Evolutionary conservation across 2,888 invertebrate genomes (phyloP).

Genomic region (Reticulitermes lucifugus): DNA sequence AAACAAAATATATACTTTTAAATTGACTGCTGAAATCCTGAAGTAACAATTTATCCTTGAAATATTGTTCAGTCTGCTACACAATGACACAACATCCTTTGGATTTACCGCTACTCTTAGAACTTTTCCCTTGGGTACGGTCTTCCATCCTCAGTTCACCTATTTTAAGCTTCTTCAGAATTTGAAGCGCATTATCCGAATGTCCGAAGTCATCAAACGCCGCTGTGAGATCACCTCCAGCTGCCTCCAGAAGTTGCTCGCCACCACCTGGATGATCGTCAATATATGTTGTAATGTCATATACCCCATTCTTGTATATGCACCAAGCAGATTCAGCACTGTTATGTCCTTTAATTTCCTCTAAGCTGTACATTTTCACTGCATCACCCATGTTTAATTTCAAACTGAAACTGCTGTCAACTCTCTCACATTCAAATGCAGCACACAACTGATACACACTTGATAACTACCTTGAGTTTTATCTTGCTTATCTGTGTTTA

Average conservation of each 20-base stretch:
- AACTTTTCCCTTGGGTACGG: neutral
- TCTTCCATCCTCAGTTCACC: constrained; percentile 17
- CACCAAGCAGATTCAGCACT: constrained; percentile 37
- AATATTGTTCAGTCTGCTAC: too few species aligned
- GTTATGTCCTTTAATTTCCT: constrained; percentile 25
- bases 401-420: neutral
- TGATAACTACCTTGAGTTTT: too few species aligned
- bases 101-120: too few species aligned
- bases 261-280: constrained; percentile 38
- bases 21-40: too few species aligned
- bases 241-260: constrained; percentile 21
- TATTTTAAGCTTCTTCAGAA: constrained; percentile 30
- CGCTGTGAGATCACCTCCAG: constrained; percentile 13
- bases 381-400: neutral
- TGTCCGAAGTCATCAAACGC: constrained; percentile 39
- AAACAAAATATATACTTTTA: too few species aligned
- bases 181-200: constrained; percentile 20
- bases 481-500: too few species aligned
- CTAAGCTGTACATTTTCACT: neutral
- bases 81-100: neutral
- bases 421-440: neutral
- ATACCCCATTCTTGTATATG: constrained; percentile 30
- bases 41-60: too few species aligned
- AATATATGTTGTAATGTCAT: constrained; percentile 31
- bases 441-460: neutral